Evolutionary conservation across 2,797 vertebrate genomes (phyloP).

Genomic region (Bradypus variegatus): DNA sequence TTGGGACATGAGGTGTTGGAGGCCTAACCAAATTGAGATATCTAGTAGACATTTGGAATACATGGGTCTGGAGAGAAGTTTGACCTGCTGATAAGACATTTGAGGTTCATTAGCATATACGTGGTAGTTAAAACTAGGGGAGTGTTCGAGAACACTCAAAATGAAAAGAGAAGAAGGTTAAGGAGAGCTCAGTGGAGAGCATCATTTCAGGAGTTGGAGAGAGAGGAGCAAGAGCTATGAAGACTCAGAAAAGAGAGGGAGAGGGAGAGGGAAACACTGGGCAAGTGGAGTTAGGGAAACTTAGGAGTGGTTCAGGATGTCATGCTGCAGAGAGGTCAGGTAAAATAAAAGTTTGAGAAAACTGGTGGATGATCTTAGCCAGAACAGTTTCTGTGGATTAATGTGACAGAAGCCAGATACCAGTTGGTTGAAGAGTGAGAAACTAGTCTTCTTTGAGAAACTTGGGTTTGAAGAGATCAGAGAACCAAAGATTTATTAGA

Average conservation of each 20-base stretch:
- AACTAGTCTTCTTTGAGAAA: background rate
- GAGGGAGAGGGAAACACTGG: background rate
- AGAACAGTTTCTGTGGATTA: background rate
- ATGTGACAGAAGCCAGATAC: background rate
- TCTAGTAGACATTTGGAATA: too few species aligned
- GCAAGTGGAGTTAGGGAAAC: background rate
- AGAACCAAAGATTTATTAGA: background rate
- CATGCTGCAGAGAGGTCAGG: background rate
- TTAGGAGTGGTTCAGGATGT: background rate
- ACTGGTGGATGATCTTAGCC: background rate
- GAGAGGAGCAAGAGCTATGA: background rate
- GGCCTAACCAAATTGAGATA: too few species aligned
- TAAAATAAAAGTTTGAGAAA: conserved; percentile 15
- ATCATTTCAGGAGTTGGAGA: background rate
- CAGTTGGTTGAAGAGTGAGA: background rate
- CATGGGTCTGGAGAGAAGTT: too few species aligned
- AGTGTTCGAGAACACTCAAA: background rate
- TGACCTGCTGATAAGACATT: background rate
- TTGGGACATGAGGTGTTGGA: too few species aligned
- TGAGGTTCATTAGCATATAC: too few species aligned
- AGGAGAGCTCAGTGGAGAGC: background rate
- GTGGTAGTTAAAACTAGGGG: background rate
- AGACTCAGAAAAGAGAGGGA: background rate
- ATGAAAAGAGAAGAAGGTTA: background rate
- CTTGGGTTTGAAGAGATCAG: background rate